Evolutionary conservation across 1,140 invertebrate genomes (phyloP).

Genomic region (Pentalonia nigronervosa): DNA sequence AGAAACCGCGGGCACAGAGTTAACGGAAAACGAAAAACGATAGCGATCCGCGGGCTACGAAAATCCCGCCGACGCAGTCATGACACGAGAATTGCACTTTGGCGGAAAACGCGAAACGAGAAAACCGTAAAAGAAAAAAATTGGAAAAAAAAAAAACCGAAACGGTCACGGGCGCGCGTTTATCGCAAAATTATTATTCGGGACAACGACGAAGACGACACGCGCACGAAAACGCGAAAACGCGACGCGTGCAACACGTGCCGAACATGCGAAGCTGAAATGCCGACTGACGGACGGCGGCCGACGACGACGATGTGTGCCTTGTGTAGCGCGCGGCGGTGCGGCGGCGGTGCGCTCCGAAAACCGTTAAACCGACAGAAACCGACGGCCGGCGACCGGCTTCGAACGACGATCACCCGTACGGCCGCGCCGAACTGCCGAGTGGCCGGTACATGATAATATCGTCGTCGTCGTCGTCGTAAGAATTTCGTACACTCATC

Average conservation of each 20-base stretch:
- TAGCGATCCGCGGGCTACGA: not conserved
- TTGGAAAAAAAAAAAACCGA: not conserved
- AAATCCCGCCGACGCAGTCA: not conserved
- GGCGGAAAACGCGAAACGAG: not conserved
- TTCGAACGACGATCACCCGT: constrained; percentile 8
- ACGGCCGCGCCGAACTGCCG: not conserved
- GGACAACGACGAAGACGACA: not conserved
- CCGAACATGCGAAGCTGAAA: not conserved
- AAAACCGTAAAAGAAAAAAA: not conserved
- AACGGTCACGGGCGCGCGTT: not conserved
- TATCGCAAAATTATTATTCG: not conserved
- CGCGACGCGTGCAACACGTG: not conserved
- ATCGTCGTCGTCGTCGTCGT: not conserved
- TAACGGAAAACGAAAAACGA: not conserved
- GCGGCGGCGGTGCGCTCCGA: constrained; percentile 32
- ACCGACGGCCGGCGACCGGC: not conserved
- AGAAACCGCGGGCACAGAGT: not conserved
- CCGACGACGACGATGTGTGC: not conserved
- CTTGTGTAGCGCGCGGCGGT: not conserved
- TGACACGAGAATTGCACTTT: not conserved
- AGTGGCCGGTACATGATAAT: not conserved
- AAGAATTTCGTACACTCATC: not conserved
- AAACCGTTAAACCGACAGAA: constrained; percentile 30
- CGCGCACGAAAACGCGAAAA: not conserved
- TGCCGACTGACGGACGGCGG: constrained; percentile 6